Evolutionary conservation across 2,797 vertebrate genomes (phyloP), one percentile per base, ranked within the genome.

Genomic region (Sciurus carolinensis): DNA sequence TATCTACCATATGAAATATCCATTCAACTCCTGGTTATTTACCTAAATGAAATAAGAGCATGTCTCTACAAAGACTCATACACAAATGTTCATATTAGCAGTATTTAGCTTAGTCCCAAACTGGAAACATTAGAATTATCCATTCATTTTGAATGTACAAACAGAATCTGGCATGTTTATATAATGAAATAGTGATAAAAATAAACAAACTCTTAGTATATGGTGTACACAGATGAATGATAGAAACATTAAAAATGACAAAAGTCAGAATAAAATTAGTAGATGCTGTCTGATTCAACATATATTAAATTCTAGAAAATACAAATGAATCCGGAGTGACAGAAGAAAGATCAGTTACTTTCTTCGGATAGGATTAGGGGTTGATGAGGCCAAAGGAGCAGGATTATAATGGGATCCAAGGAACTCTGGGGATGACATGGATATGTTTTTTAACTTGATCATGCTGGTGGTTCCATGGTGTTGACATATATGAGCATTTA

Each of bases 201-300:
- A 69, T 33, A 82, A 83, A 62, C 39, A n/a, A 93, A 57, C 47
- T 47, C 90, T 36, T 36, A 75, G 28, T 73, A 73, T 26, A 12
- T n/a, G 28, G 15, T 26, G 30, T 10, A 84, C 17, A 18, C 33
- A 88, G 33, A 22, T 30, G 26, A 85, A 64, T 5, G 5, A 36
- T 59, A 91, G 42, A 73, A 76, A 72, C 36, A n/a, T 76, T 44
- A 10, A 42, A 47, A 83, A 15, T 59, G 44, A 77, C 50, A 90
- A 33, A 88, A 88, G 36, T 5, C 22, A 47, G 67, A 80, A 15
- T 75, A 84, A 88, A 95, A 79, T 77, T 67, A 87, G 24, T 73
- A 64, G 79, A n/a, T 57, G 12, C 5, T 44, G 6, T 69, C 36
- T 73, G 62, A 69, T 52, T 39, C 14, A 9, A 42, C 81, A 66